A percentile compares a stretch with the other conserved stretches of the same genome.
Conservation (phyloP, 2,888 invertebrate genomes). For the Brachycybe producta region DNA sequence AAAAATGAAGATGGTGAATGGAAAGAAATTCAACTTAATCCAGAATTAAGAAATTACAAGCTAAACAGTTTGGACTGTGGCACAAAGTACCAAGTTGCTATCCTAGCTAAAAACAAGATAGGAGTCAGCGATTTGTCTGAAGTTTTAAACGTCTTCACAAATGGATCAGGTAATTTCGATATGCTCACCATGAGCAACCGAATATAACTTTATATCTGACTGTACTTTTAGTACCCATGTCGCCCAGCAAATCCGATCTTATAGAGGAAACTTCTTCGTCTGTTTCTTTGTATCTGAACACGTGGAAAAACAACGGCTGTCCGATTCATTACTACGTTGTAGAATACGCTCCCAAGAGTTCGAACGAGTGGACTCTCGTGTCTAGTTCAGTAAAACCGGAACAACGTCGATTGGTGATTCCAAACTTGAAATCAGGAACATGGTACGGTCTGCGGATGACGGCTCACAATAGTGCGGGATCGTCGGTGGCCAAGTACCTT, state of each 20-base stretch:
- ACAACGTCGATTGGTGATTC: conserved; percentile 67
- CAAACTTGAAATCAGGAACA: conserved; percentile 84
- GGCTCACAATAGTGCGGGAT: conserved; percentile 26
- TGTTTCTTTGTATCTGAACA: conserved; percentile 75
- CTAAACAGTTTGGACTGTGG: conserved; percentile 82
- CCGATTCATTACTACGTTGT: conserved; percentile 91
- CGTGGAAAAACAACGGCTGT: conserved; percentile 91
- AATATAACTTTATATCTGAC: neutral
- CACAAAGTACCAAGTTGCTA: conserved; percentile 82
- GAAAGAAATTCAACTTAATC: conserved; percentile 41
- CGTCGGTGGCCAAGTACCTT: conserved; percentile 17
- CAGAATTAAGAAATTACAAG: conserved; percentile 36
- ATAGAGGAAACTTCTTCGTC: conserved; percentile 36
- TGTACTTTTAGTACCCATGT: conserved; percentile 9
- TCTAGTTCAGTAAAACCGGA: conserved; percentile 84
- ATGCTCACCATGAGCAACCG: neutral
- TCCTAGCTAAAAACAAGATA: conserved; percentile 71
- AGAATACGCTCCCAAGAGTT: conserved; percentile 63
- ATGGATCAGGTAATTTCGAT: conserved; percentile 18
- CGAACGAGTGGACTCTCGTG: conserved; percentile 75
- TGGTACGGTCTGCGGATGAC: conserved; percentile 87
- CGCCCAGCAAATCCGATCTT: conserved; percentile 16
- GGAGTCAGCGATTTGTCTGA: conserved; percentile 16
- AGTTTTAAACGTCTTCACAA: conserved; percentile 11
- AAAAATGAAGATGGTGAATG: conserved; percentile 91